Conservation (phyloP, 2,113 vertebrate genomes). For the Sula dactylatra region DNA sequence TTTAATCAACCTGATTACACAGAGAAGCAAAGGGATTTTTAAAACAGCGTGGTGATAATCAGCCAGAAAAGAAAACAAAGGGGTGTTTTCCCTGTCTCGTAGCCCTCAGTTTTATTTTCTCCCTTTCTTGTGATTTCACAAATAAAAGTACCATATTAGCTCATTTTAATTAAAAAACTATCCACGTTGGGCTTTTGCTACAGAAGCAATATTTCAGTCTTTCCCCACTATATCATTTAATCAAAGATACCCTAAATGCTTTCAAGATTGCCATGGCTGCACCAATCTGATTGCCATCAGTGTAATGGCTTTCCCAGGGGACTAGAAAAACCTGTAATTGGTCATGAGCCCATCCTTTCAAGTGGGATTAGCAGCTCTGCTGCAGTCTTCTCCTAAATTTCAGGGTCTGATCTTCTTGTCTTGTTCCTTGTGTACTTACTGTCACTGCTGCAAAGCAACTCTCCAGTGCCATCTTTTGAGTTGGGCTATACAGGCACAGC, state of each 20-base stretch:
- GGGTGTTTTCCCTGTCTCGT: neutral
- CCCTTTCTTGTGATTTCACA: constrained; percentile 51
- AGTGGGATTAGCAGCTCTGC: constrained; percentile 1
- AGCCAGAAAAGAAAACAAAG: constrained; percentile 22
- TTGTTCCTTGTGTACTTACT: neutral
- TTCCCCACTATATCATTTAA: constrained; percentile 63
- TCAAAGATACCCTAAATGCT: constrained; percentile 45
- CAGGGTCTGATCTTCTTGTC: neutral
- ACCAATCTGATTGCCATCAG: constrained; percentile 36
- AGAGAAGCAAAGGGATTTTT: neutral
- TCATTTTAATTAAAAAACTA: constrained; percentile 71
- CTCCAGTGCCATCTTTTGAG: neutral
- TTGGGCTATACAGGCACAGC: neutral
- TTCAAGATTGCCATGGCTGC: constrained; percentile 51
- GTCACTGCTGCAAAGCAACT: neutral
- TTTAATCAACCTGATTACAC: constrained; percentile 53
- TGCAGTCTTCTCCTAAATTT: neutral
- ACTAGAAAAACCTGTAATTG: constrained; percentile 34
- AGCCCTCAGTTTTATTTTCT: constrained; percentile 41
- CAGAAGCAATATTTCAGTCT: constrained; percentile 55
- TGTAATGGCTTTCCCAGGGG: constrained; percentile 44
- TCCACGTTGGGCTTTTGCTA: constrained; percentile 38
- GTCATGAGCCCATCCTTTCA: constrained; percentile 23
- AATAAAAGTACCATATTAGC: constrained; percentile 53
- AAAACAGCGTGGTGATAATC: constrained; percentile 8